Evolutionary conservation across 2,113 vertebrate genomes (phyloP), one percentile per base, ranked within the genome.

Genomic region (Gallinago jamesoni): DNA sequence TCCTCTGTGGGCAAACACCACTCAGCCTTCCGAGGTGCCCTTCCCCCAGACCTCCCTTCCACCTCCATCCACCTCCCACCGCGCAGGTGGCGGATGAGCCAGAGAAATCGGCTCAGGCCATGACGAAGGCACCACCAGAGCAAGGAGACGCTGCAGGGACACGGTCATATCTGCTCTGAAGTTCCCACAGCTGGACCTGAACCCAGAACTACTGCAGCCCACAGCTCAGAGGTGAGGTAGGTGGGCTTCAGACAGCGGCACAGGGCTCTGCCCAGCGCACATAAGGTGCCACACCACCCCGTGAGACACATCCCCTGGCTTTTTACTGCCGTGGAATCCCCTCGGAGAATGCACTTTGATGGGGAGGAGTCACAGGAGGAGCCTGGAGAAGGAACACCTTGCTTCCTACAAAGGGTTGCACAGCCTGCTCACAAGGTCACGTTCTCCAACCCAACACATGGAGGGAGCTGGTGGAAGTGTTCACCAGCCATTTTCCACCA

Each of bases 291-390:
- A 11, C 50, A 5, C 35, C 50, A 21, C 31, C 53, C 8, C 14
- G 14, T 1, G 4, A 64, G 41, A 24, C 41, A 86, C 67, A 45
- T 35, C 57, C 16, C 76, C 47, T 7, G 13, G 52, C 52, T 11
- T 35, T 45, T 17, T 6, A 9, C 72, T 30, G 21, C 53, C 0
- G 1, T 5, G 14, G 75, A 35, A 6, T 2, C 16, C 13, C 47
- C 35, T 3, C 1, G 1, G 45, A 66, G 56, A 22, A 60, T 13
- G 11, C 2, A 1, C 41, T 57, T 41, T 5, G 3, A n/a, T n/a
- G 23, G 72, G 10, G n/a, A 48, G 20, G 41, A 41, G 43, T 17
- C 57, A 19, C 10, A 6, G n/a, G 22, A 56, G 41, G 12, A 76
- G 31, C 30, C 64, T 31, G 25, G 33, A 60, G 24, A 41, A 67